These are phyloP conservation scores for Saguinus imperator DNA, from an alignment of 2,113 vertebrate genomes.

Conservation along the genomic window DNA sequence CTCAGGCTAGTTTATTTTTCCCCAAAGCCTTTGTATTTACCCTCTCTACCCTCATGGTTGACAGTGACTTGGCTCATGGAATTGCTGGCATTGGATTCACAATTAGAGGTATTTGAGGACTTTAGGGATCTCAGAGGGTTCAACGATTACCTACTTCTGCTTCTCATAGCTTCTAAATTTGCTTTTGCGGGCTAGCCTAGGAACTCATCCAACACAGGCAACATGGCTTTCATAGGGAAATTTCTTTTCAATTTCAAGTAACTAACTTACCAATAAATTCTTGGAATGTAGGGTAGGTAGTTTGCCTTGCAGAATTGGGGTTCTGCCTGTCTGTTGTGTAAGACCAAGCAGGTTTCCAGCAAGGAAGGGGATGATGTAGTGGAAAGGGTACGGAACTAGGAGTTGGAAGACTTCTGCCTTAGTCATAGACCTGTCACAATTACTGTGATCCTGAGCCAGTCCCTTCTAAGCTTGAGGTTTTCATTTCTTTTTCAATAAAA, in stretches of 20 bases:
- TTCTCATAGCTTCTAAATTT: not conserved
- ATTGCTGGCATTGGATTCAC: not conserved
- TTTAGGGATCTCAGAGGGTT: not conserved
- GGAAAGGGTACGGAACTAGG: constrained; percentile 9
- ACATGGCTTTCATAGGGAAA: constrained; percentile 32
- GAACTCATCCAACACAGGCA: constrained; percentile 12
- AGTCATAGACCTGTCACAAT: constrained; percentile 49
- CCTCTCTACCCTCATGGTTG: not conserved
- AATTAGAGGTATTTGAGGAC: not conserved
- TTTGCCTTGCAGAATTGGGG: constrained; percentile 24
- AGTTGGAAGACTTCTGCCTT: constrained; percentile 49
- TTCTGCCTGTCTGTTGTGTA: constrained; percentile 47
- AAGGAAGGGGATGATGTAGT: constrained; percentile 32
- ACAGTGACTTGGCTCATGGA: not conserved
- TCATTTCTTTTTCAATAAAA: constrained; percentile 54
- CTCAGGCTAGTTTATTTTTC: not conserved
- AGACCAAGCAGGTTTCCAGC: not conserved
- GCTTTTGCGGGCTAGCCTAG: not conserved
- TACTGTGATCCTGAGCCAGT: constrained; percentile 29
- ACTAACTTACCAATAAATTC: constrained; percentile 45
- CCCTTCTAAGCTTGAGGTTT: constrained; percentile 22
- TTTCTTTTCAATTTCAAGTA: constrained; percentile 59
- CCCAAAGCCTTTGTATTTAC: not conserved
- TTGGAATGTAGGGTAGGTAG: constrained; percentile 1
- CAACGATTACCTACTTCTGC: not conserved